Evolutionary conservation across 2,113 vertebrate species (phyloP).

Genomic region (Lasiurus borealis): DNA sequence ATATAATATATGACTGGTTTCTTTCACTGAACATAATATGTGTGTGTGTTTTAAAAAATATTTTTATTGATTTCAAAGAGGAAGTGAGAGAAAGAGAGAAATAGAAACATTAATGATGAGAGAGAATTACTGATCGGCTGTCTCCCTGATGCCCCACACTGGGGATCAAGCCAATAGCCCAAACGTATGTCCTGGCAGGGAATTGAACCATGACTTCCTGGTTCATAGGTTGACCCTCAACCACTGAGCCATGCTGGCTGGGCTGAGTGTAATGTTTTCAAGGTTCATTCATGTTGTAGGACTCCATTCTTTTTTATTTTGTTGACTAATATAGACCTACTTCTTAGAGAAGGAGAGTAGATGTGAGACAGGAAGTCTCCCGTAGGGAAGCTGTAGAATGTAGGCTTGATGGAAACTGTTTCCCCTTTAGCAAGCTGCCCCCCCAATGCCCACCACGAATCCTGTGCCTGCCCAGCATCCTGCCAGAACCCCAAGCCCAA

Average conservation of each 20-base stretch:
- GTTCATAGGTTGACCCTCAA: too few relatives aligned
- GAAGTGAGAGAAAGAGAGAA: too few relatives aligned
- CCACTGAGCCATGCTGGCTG: too few relatives aligned
- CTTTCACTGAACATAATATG: neutral
- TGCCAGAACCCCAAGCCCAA: conserved; percentile 87
- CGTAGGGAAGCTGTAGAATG: neutral
- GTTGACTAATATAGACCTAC: neutral
- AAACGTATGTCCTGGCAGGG: too few relatives aligned
- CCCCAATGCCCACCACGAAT: conserved; percentile 83
- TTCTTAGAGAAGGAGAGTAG: neutral
- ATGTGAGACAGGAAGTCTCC: neutral
- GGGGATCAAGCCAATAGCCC: too few relatives aligned
- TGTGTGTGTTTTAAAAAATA: neutral
- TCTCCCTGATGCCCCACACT: too few relatives aligned
- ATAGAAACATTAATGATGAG: too few relatives aligned
- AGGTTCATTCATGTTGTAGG: neutral
- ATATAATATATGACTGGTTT: neutral
- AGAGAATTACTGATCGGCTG: too few relatives aligned
- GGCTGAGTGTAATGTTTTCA: neutral
- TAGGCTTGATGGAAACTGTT: neutral
- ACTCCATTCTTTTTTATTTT: neutral
- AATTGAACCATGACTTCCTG: too few relatives aligned
- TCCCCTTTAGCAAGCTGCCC: conserved; percentile 53
- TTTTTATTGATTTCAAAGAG: too few relatives aligned
- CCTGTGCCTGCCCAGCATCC: conserved; percentile 86